Evolutionary conservation across 35 echinoderm and acorn worm genomes (phyloP).

Genomic region (Ptychodera flava): DNA sequence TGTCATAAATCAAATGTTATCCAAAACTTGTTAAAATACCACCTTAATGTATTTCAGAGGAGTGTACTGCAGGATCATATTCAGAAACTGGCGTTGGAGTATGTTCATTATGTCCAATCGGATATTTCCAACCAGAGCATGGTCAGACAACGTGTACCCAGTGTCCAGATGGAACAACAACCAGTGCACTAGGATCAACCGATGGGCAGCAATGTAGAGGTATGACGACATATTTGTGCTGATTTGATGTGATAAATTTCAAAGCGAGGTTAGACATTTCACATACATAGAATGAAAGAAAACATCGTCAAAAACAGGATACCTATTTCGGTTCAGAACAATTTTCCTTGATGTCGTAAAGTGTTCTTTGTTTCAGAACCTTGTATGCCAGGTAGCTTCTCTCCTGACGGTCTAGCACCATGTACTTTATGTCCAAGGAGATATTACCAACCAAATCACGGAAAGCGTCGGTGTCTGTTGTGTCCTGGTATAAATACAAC

Average conservation of each 20-base stretch:
- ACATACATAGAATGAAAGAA: no score
- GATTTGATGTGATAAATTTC: no score
- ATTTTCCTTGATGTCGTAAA: no score
- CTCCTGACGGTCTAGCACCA: constrained; percentile 5
- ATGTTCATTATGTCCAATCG: constrained; percentile 18
- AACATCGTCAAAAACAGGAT: no score
- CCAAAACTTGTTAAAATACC: no score
- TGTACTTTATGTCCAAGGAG: constrained; percentile 9
- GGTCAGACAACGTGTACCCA: constrained; percentile 12
- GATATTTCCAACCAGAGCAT: constrained; percentile 14
- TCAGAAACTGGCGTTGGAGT: constrained; percentile 17
- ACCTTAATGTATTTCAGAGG: constrained; percentile 13
- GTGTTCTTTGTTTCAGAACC: constrained; percentile 16
- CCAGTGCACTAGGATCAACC: constrained; percentile 9
- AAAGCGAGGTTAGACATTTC: no score
- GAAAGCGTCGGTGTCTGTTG: constrained; percentile 12
- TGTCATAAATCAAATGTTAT: no score
- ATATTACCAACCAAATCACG: constrained; percentile 16
- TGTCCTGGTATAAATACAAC: constrained; percentile 27
- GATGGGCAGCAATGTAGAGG: constrained; percentile 7
- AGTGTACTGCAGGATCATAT: constrained; percentile 16
- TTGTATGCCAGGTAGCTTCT: constrained; percentile 16
- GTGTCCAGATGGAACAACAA: constrained; percentile 11
- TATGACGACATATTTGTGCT: not conserved
- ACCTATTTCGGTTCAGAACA: no score